phyloP scores from a whole-genome alignment of 2,888 invertebrate genomes.

The Harpalus rufipes region DNA sequence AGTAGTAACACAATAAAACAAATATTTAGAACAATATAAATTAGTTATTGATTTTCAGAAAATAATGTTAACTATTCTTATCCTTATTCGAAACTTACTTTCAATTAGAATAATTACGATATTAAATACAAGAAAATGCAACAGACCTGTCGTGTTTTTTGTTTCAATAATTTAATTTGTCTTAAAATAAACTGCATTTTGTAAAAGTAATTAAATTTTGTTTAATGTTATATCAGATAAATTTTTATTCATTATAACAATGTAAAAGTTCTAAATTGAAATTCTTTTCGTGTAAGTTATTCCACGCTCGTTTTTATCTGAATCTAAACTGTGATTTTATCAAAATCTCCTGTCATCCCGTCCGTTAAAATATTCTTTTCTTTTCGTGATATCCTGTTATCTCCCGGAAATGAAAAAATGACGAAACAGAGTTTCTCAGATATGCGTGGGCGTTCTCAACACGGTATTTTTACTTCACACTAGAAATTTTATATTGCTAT shows the following conservation, averaged over 20 bases:
- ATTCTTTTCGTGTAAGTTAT: constrained; percentile 31
- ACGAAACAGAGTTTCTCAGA: constrained; percentile 37
- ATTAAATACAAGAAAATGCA: too few relatives aligned
- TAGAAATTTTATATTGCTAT: constrained; percentile 1
- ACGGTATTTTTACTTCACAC: constrained; percentile 20
- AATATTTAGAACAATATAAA: too few relatives aligned
- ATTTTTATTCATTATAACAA: background rate
- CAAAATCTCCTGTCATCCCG: constrained; percentile 57
- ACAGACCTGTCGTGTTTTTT: too few relatives aligned
- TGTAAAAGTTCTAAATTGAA: constrained; percentile 45
- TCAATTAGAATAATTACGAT: too few relatives aligned
- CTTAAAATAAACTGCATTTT: background rate
- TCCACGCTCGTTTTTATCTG: constrained; percentile 29
- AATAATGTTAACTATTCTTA: too few relatives aligned
- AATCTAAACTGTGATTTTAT: constrained; percentile 58
- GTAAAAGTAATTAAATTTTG: background rate
- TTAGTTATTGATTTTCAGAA: too few relatives aligned
- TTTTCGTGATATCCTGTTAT: constrained; percentile 53
- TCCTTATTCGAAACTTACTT: too few relatives aligned
- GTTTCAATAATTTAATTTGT: background rate
- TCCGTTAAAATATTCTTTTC: constrained; percentile 61
- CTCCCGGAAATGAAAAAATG: constrained; percentile 62
- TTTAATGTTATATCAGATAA: too few relatives aligned
- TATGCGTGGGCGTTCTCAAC: constrained; percentile 12
- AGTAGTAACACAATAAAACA: too few relatives aligned